phyloP scores from a whole-genome alignment of 2,797 vertebrate species.

The Chaetodon trifasciatus region DNA sequence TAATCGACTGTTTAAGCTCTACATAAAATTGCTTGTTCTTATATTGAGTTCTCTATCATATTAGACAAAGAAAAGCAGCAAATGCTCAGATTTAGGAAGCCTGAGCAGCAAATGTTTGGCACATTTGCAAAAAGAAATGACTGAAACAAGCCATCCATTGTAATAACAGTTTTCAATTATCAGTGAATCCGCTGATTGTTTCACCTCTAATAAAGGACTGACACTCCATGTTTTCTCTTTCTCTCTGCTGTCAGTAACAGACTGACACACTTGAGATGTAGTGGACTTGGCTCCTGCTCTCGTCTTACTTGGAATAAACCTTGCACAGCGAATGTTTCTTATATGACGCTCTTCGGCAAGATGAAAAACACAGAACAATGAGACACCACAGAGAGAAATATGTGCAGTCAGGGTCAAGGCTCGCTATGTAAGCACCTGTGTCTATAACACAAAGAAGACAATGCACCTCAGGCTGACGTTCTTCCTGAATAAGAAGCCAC shows the following conservation, averaged over 20 bases:
- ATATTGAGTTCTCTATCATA: neutral
- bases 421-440: conserved; percentile 41
- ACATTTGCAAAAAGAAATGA: neutral
- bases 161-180: neutral
- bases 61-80: neutral
- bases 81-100: neutral
- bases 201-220: neutral
- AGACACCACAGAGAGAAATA: conserved; percentile 54
- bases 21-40: neutral
- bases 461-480: conserved; percentile 64
- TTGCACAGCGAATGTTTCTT: conserved; percentile 24
- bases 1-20: neutral
- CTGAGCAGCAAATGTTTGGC: neutral
- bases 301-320: conserved; percentile 6
- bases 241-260: neutral
- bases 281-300: neutral
- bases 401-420: conserved; percentile 54
- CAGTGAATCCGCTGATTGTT: neutral
- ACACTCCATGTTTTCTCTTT: neutral
- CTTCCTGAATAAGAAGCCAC: conserved; percentile 65
- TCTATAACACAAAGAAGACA: conserved; percentile 64
- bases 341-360: conserved; percentile 20
- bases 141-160: neutral
- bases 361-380: conserved; percentile 62
- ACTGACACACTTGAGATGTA: neutral